Evolutionary conservation across 2,888 invertebrate species (phyloP).

Genomic region (Gastracanthus pulcherrimus): DNA sequence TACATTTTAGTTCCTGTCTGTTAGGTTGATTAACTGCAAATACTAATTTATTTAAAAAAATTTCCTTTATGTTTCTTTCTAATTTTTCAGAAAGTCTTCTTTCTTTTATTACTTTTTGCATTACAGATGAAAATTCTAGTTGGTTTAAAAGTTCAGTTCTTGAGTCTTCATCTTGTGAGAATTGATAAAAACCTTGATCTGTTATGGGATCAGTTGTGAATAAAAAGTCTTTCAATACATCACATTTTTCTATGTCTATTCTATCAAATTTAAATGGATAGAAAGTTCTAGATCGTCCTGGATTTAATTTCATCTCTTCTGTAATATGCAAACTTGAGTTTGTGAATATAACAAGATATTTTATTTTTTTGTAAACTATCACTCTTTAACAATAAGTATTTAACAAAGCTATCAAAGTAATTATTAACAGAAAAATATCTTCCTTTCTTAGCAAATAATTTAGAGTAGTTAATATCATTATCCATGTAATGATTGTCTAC

Average conservation of each 20-base stretch:
- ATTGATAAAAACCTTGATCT: conserved; percentile 59
- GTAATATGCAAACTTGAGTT: conserved; percentile 63
- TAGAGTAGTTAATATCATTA: conserved; percentile 62
- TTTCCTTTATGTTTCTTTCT: conserved; percentile 61
- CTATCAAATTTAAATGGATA: conserved; percentile 45
- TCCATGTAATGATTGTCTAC: conserved; percentile 61
- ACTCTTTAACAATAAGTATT: conserved; percentile 55
- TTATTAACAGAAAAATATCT: conserved; percentile 60
- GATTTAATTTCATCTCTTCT: conserved; percentile 60
- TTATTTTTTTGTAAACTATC: conserved; percentile 58
- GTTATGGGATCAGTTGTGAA: neutral
- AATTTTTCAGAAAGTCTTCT: conserved; percentile 57
- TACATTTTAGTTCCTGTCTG: conserved; percentile 63
- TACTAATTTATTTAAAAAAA: conserved; percentile 64
- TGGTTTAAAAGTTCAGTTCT: conserved; percentile 63
- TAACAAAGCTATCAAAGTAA: conserved; percentile 65
- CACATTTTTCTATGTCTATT: neutral
- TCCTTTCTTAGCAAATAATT: conserved; percentile 61
- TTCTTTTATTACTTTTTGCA: conserved; percentile 61
- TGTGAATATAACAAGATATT: conserved; percentile 65
- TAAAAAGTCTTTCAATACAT: conserved; percentile 40
- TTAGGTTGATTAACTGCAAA: conserved; percentile 56
- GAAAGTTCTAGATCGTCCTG: conserved; percentile 44
- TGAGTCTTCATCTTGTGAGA: conserved; percentile 61
- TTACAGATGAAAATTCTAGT: conserved; percentile 62